These are phyloP conservation scores for Oasisia sp. DNA, from an alignment of 2,888 invertebrate species.

Conservation along the genomic window DNA sequence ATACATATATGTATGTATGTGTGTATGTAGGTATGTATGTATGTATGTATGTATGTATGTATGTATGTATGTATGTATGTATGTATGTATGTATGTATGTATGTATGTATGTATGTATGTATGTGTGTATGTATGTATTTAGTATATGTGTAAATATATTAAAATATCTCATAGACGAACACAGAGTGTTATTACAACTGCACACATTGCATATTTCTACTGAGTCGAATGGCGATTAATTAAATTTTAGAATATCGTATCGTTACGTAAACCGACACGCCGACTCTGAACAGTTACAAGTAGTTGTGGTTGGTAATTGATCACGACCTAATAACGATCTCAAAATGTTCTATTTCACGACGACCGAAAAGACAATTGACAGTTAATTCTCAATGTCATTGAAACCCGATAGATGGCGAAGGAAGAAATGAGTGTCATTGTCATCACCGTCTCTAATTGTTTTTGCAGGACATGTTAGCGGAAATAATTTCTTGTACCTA, in stretches of 20 bases:
- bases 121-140: too few relatives aligned
- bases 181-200: neutral
- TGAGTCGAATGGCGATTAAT: neutral
- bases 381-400: neutral
- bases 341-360: neutral
- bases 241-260: neutral
- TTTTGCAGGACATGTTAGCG: too few relatives aligned
- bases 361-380: neutral
- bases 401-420: neutral
- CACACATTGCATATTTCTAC: neutral
- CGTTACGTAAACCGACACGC: neutral
- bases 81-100: too few relatives aligned
- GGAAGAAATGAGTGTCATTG: neutral
- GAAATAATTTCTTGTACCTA: too few relatives aligned
- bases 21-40: too few relatives aligned
- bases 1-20: too few relatives aligned
- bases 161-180: too few relatives aligned
- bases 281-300: neutral
- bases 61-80: too few relatives aligned
- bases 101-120: too few relatives aligned
- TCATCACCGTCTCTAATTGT: too few relatives aligned
- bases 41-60: too few relatives aligned
- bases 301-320: neutral
- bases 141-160: too few relatives aligned
- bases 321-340: neutral